These are phyloP conservation scores for Caiman crocodilus DNA, from an alignment of 2,797 vertebrate species.

Conservation along the genomic window DNA sequence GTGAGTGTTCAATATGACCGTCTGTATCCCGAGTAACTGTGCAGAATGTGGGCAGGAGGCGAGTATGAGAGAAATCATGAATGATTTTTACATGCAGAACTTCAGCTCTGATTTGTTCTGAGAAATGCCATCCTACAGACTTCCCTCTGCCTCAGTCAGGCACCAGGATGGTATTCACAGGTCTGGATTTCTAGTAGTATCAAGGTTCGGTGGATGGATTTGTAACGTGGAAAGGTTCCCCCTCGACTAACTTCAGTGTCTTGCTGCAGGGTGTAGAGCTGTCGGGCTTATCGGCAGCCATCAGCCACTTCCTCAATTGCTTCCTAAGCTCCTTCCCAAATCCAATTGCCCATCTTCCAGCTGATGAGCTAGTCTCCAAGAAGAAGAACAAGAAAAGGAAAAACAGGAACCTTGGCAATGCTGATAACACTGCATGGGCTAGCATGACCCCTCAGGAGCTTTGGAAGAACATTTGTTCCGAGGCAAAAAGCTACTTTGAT, in stretches of 20 bases:
- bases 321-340: constrained; percentile 97
- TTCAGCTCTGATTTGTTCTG: background rate
- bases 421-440: constrained; percentile 97
- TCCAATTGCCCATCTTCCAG: constrained; percentile 93
- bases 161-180: background rate
- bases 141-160: background rate
- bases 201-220: accelerated
- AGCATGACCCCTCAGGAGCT: constrained; percentile 94
- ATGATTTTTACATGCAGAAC: background rate
- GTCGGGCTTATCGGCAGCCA: constrained; percentile 95
- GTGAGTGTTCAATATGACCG: background rate
- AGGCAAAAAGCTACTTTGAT: constrained; percentile 93
- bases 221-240: background rate
- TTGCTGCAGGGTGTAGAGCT: constrained; percentile 92
- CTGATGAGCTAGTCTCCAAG: constrained; percentile 95
- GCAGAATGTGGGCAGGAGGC: accelerated
- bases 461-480: constrained; percentile 94
- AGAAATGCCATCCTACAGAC: background rate
- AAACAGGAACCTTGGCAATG: constrained; percentile 90
- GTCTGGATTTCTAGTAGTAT: background rate
- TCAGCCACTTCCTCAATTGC: constrained; percentile 99
- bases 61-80: background rate
- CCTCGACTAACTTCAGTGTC: background rate
- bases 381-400: constrained; percentile 94
- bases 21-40: background rate